Base-by-base conservation (phyloP, 1,140 invertebrate genomes). In the Cyrtorhinus lividipennis region DNA sequence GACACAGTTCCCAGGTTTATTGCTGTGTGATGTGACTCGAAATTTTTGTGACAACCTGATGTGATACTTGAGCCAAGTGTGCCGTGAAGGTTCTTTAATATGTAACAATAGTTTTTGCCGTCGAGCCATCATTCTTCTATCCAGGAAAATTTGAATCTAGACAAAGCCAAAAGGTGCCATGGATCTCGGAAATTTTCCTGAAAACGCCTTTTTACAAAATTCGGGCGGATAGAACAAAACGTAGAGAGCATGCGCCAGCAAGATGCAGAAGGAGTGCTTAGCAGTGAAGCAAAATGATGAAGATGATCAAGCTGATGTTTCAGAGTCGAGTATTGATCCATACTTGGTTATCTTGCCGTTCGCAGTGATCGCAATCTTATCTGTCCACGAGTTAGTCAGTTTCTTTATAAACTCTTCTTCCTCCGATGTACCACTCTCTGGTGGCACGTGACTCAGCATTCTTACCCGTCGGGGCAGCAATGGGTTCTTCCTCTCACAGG, bases 401-500 rank as follows among this genome's bases (percentile, higher is more conserved):
- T 59, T 59, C 58, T 25, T 25, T 24, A 27, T 59, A 3, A 59
- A 30, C 15, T 30, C 24, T 23, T 59, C 58, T 25, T 59, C 58
- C 23, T 59, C 58, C 3, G 58, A 59, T 53, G 48, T 53, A 22
- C 12, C 10, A 8, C n/a, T 27, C n/a, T 30, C 27, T 18, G 24
- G 24, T 2, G 58, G 58, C 1, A 59, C 58, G 25, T 59, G 26
- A n/a, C 62, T 64, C 2, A 66, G 38, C 26, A 66, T 45, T 15
- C 65, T 15, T 8, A 64, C 46, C 25, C 62, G 57, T 56, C 56
- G 61, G 12, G 59, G 48, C n/a, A 62, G 22, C 1, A 61, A 8
- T 18, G 15, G 30, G 10, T 45, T 64, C 27, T 61, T 64, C 44
- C 64, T 66, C 26, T 66, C 62, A 15, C 27, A 65, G n/a, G 56